Base-by-base conservation (phyloP, 2,113 vertebrate genomes). In the Rhabdornis inornatus region DNA sequence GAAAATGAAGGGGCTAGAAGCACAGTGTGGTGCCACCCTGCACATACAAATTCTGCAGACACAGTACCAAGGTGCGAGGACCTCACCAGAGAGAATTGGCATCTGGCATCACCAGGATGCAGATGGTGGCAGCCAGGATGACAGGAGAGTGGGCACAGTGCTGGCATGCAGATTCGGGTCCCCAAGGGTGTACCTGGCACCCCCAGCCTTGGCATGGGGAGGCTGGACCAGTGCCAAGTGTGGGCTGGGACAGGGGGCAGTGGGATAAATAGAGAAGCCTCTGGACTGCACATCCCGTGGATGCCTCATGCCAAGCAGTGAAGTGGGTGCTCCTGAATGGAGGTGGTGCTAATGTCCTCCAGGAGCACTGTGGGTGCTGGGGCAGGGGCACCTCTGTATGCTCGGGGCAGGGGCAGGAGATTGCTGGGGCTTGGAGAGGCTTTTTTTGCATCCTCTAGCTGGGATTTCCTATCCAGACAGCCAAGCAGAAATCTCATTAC, bases 401-500 rank as follows among this genome's bases (percentile, higher is more conserved):
- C 9, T 37, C 40, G 1, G 1, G 28, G 68, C 39, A 45, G 28
- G 47, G 55, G 35, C 40, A 64, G 65, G 70, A 79, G 33, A 31
- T 42, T 88, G 81, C 19, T 0, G 3, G 59, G 24, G 37, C 60
- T 91, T 30, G 2, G 55, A 28, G 61, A 81, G 24, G 31, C 33
- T 82, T 78, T 82, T 78, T 84, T 75, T 0, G 0, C 66, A 72
- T 77, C 13, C 30, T 68, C 68, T 15, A 16, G 17, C 78, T 90
- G 50, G 76, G 90, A 92, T 95, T 95, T 95, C 95, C 83, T 95
- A 90, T 70, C 82, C 94, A 94, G 60, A 74, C 95, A 95, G 90
- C 87, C 97, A 97, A 97, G 96, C 95, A 97, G 92, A 97, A 98
- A 97, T 93, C 92, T 97, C 95, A 97, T 97, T 96, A 97, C 65